phyloP scores from a whole-genome alignment of 92 coral and sea anemone species.

The Metridium senile region DNA sequence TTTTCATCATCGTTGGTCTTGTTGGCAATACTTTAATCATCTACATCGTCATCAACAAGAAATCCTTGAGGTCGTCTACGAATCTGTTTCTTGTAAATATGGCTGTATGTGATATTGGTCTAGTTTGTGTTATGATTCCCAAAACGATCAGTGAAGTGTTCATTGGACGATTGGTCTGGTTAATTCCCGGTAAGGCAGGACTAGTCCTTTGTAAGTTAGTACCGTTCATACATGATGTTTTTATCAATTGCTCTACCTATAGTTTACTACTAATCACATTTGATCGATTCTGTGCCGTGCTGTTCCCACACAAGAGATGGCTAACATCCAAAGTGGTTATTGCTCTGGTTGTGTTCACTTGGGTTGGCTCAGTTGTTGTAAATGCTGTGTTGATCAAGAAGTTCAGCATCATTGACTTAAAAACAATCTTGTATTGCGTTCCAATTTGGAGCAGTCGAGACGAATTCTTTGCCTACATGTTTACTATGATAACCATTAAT shows the following conservation, averaged over 20 bases:
- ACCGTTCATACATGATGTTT: slow-evolving; percentile 16
- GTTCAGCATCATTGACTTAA: not conserved
- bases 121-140: slow-evolving; percentile 7
- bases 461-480: not conserved
- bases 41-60: slow-evolving; percentile 14
- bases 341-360: slow-evolving; percentile 41
- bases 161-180: slow-evolving; percentile 2
- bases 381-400: slow-evolving; percentile 78
- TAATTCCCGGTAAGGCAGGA: slow-evolving; percentile 5
- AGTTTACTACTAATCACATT: slow-evolving; percentile 22
- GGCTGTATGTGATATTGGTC: slow-evolving; percentile 30
- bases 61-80: slow-evolving; percentile 21
- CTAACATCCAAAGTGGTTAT: slow-evolving; percentile 9
- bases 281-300: slow-evolving; percentile 24
- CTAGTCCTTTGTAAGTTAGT: slow-evolving; percentile 13
- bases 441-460: slow-evolving; percentile 1
- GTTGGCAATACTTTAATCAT: slow-evolving; percentile 19
- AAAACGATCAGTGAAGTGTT: slow-evolving; percentile 10
- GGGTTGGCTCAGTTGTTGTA: slow-evolving; percentile 87
- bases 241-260: slow-evolving; percentile 12
- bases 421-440: not conserved
- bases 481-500: slow-evolving; percentile 4
- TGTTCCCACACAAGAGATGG: slow-evolving; percentile 22
- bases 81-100: slow-evolving; percentile 20
- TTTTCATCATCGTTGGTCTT: slow-evolving; percentile 8